Base-by-base conservation (phyloP, 1,140 invertebrate species). In the Tyrophagus putrescentiae region DNA sequence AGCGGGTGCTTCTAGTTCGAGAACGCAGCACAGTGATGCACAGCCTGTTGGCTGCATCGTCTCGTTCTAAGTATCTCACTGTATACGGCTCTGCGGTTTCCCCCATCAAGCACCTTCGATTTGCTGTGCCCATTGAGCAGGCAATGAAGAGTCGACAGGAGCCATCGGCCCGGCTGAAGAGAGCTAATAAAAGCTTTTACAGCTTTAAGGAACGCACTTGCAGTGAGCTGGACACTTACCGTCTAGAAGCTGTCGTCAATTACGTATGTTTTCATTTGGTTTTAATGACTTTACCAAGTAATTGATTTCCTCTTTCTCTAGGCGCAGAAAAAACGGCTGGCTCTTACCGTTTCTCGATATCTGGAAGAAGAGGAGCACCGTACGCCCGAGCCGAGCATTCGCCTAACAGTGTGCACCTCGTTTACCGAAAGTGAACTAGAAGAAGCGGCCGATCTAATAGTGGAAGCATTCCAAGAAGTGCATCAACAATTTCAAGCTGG, bases 71-170 rank as follows among this genome's bases (percentile, higher is more conserved):
- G n/a, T n/a, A n/a, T n/a, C n/a, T 78, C 64, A 65, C 69, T 64
- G 72, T 87, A 64, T 57, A 72, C 5, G 83, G 82, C 0, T 73
- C 80, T 64, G 70, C 73, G 6, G 56, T 82, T 1, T 84, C 83
- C 1, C 87, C 88, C 0, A 72, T 92, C 0, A 87, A 91, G 65
- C 86, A 90, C 72, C 67, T 92, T 5, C 80, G 80, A 65, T 70
- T 90, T n/a, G 76, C 75, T 0, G 69, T 77, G 13, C 69, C 74
- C 3, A 64, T 72, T 1, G 75, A 76, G 1, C 68, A 71, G n/a
- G n/a, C n/a, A n/a, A n/a, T n/a, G n/a, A n/a, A n/a, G n/a, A n/a
- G n/a, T n/a, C n/a, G n/a, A n/a, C n/a, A n/a, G n/a, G n/a, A n/a
- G n/a, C n/a, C n/a, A n/a, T n/a, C n/a, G n/a, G n/a, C 1, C 27